Base-by-base conservation (phyloP, 2,888 invertebrate genomes). In the Tricholauxania praeusta region DNA sequence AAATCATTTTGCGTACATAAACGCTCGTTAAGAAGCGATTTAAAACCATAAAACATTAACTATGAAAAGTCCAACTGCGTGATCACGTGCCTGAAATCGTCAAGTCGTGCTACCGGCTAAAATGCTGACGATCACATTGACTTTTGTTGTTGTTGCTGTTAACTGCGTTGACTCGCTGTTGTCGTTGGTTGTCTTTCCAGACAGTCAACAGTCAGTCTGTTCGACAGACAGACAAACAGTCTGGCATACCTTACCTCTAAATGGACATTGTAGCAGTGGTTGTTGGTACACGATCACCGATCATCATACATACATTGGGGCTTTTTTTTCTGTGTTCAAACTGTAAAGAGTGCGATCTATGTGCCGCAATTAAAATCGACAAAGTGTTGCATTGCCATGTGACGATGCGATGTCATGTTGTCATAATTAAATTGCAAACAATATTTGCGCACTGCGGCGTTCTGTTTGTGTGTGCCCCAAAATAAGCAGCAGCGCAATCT, bases 81-180 rank as follows among this genome's bases (percentile, higher is more conserved):
- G 70, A 70, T 70, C 70, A 70, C 70, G 70, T 70, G 70, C 70
- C 70, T 70, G 53, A 62, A 70, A 70, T 70, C 70, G 70, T 55
- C 70, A 53, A 70, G 63, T 70, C 70, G 62, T 70, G 70, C 70
- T 63, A 53, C 70, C 63, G 64, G 49, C 28, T 51, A 39, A 39
- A 10, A 39, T 39, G 39, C 6, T 39, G 39, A 39, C 39, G 39
- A 39, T 39, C 39, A 4, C 39, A 39, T 10, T 39, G 39, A 39
- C 7, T 28, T 28, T 28, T 39, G 39, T 10, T 39, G 39, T 39
- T 39, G 39, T 39, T 39, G 39, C 39, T 39, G 39, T 19, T 19
- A 17, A 22, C 64, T 22, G 51, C 15, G 60, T n/a, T 39, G 60
- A 22, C 22, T 57, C 22, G 63, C 55, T 28, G 39, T 39, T 39